Evolutionary conservation across 2,797 vertebrate species (phyloP), one percentile per base, ranked within the genome.

Genomic region (Hemitrygon akajei): DNA sequence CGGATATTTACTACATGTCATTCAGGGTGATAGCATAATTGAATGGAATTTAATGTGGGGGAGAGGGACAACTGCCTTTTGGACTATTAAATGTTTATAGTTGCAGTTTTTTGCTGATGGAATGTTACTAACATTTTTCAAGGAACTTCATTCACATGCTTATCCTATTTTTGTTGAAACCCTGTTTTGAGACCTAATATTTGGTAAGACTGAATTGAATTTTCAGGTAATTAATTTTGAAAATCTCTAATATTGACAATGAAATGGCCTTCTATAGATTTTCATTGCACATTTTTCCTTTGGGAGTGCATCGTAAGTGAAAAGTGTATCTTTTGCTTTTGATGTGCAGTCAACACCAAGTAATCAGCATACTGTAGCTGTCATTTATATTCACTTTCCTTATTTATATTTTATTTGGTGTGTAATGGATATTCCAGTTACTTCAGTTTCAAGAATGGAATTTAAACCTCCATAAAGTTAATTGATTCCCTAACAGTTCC

Each of bases 351-450:
- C 91, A 92, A 93, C 40, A 25, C 91, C 22, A 47, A 58, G 56
- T 86, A 93, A 93, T 76, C 40, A 93, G 22, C 40, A 18, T 93
- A 76, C 37, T 30, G 40, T 92, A 71, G 71, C 40, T 93, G 47
- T 93, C 71, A 58, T 75, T 75, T 56, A 69, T 89, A 93, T 93
- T 93, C 91, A 93, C 91, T 75, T 93, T 9, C 91, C 91, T 93
- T 93, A 93, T 93, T 93, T 93, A 93, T 93, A 93, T 93, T 93
- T 93, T 73, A 93, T 93, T 93, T 56, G 91, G 27, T 93, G 69
- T 93, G 91, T 76, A 93, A 93, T 76, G 40, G 91, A 93, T 93
- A 93, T 93, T 93, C 71, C 25, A 93, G 73, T 58, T 56, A 25
- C 91, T 93, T 93, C 47, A 93, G 40, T 93, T 93, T 93, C 91